These are phyloP conservation scores for Corydoras maculifer DNA, from an alignment of 2,113 vertebrate species.

Conservation along the genomic window DNA sequence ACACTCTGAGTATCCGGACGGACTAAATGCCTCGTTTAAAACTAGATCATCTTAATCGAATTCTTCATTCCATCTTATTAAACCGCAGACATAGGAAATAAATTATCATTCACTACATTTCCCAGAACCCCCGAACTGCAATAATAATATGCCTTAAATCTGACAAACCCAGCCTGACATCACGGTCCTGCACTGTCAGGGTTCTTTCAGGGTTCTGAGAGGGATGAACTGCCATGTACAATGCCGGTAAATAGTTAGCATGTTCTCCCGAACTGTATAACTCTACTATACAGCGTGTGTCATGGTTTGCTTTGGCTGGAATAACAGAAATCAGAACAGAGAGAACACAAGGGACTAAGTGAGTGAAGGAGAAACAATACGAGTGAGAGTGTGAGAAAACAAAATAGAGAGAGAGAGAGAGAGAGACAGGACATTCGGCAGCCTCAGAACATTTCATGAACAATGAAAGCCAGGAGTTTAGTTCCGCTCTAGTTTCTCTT, in stretches of 20 bases:
- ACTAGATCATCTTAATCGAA: slow-evolving; percentile 23
- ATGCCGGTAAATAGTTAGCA: too few relatives aligned
- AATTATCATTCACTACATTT: slow-evolving; percentile 26
- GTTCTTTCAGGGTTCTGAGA: too few relatives aligned
- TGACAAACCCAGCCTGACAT: not conserved
- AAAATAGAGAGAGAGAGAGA: slow-evolving; percentile 15
- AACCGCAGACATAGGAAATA: slow-evolving; percentile 18
- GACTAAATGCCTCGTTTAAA: slow-evolving; percentile 20
- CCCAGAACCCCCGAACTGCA: not conserved
- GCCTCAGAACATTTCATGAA: slow-evolving; percentile 32
- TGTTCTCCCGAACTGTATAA: too few relatives aligned
- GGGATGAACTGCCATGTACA: too few relatives aligned
- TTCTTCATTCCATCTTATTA: slow-evolving; percentile 23
- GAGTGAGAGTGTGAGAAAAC: not conserved
- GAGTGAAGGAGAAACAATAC: too few relatives aligned
- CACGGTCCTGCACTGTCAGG: too few relatives aligned
- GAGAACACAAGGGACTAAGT: too few relatives aligned
- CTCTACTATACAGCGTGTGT: too few relatives aligned
- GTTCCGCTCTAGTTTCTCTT: slow-evolving; percentile 42
- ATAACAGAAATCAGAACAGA: too few relatives aligned
- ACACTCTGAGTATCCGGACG: not conserved
- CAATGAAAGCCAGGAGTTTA: slow-evolving; percentile 32
- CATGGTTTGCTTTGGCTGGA: too few relatives aligned
- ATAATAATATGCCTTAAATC: not conserved
- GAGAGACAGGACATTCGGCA: not conserved